Conservation (phyloP, 2,888 invertebrate genomes). For the Aphrophora alni region DNA sequence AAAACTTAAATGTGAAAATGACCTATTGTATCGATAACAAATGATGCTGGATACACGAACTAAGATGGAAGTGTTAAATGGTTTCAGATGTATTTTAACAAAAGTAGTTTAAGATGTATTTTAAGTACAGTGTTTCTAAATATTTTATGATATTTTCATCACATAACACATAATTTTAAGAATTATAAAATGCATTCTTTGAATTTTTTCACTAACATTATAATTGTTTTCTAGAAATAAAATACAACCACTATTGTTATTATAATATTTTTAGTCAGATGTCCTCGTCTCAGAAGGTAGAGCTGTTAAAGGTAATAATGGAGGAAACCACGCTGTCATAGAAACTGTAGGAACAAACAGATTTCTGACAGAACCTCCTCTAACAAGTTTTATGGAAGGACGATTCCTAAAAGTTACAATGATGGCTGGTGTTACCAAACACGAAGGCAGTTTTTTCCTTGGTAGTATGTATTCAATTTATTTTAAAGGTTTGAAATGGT, state of each 20-base stretch:
- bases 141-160: no score
- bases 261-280: conserved; percentile 23
- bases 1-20: no score
- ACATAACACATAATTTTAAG: no score
- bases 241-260: not conserved
- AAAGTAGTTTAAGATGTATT: no score
- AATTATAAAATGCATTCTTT: no score
- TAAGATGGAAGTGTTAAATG: no score
- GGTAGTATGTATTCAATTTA: conserved; percentile 54
- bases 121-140: no score
- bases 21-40: no score
- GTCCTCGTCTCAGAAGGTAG: conserved; percentile 35
- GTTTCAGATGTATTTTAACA: no score
- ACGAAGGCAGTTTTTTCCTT: conserved; percentile 60
- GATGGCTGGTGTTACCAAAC: conserved; percentile 60
- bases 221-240: no score
- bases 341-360: conserved; percentile 52
- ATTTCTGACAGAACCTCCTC: conserved; percentile 53
- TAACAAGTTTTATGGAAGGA: conserved; percentile 48
- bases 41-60: no score
- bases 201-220: no score
- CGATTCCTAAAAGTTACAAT: conserved; percentile 57
- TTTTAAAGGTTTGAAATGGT: conserved; percentile 16
- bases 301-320: conserved; percentile 47
- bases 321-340: conserved; percentile 54